Conservation (phyloP, 2,113 vertebrate genomes). For the Polyodon spathula region DNA sequence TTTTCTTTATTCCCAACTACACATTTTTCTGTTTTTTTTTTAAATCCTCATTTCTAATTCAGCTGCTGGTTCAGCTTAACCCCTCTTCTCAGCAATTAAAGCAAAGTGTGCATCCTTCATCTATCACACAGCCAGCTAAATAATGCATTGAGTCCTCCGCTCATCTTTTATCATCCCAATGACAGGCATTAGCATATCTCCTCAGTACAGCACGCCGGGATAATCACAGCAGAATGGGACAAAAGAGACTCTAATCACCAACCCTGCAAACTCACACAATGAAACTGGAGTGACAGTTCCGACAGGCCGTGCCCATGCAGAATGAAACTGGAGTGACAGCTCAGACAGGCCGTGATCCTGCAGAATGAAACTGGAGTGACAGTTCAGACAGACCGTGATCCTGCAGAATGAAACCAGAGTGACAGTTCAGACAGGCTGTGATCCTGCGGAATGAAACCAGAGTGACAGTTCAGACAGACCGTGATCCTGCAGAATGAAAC, state of each 20-base stretch:
- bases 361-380: too few relatives aligned
- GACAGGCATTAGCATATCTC: constrained; percentile 99
- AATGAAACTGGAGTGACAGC: too few relatives aligned
- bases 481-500: too few relatives aligned
- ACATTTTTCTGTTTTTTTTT: too few relatives aligned
- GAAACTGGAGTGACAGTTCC: too few relatives aligned
- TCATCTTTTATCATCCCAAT: constrained; percentile 99
- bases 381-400: too few relatives aligned
- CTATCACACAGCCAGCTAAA: constrained; percentile 97
- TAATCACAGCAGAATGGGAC: constrained; percentile 98
- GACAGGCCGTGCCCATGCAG: too few relatives aligned
- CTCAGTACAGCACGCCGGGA: constrained; percentile 95
- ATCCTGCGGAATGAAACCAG: too few relatives aligned
- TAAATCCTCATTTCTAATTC: constrained; percentile 94
- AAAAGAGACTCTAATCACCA: constrained; percentile 97
- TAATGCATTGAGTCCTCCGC: constrained; percentile 95
- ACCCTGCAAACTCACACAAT: constrained; percentile 65
- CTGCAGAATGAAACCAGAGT: too few relatives aligned
- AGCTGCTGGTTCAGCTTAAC: constrained; percentile 97
- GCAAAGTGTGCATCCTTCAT: constrained; percentile 93
- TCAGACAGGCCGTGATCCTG: too few relatives aligned
- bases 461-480: too few relatives aligned
- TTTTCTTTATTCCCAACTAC: constrained; percentile 51
- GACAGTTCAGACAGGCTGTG: too few relatives aligned
- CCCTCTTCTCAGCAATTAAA: constrained; percentile 99